These are phyloP conservation scores for Drosophila pegasa DNA, from an alignment of 2,888 invertebrate species.

Conservation along the genomic window DNA sequence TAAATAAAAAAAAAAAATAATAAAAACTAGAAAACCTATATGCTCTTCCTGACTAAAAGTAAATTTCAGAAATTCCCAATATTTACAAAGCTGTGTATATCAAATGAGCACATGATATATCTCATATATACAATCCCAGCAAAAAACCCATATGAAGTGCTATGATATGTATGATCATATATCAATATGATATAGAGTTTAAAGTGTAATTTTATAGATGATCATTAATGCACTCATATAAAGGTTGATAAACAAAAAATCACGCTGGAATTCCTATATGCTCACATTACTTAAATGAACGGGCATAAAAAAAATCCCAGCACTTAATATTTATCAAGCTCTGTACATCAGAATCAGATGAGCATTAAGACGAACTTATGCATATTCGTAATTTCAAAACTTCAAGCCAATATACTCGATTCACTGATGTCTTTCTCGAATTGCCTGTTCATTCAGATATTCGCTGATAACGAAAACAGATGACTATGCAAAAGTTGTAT, in stretches of 20 bases:
- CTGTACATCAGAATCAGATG: neutral
- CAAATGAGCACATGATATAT: too few species aligned
- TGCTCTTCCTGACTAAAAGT: neutral
- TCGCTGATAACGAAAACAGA: slow-evolving; percentile 26
- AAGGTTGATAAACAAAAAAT: too few species aligned
- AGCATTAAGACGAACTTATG: neutral
- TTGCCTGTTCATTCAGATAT: slow-evolving; percentile 27
- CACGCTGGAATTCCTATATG: too few species aligned
- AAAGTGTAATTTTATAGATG: too few species aligned
- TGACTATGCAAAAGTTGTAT: slow-evolving; percentile 38
- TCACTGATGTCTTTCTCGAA: slow-evolving; percentile 1
- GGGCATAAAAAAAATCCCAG: neutral
- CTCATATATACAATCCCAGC: too few species aligned
- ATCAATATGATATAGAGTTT: too few species aligned
- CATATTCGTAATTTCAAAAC: neutral
- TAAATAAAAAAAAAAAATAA: neutral
- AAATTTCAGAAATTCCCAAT: too few species aligned
- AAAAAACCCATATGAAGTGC: too few species aligned
- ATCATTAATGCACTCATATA: too few species aligned
- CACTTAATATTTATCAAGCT: neutral
- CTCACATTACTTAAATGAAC: neutral
- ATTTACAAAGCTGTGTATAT: too few species aligned
- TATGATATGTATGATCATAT: too few species aligned
- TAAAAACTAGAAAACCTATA: too few species aligned
- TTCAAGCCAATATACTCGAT: slow-evolving; percentile 1